Evolutionary conservation across 30 jellyfish, hydroid and myxozoan species (phyloP).

Genomic region (Sanderia malayensis): DNA sequence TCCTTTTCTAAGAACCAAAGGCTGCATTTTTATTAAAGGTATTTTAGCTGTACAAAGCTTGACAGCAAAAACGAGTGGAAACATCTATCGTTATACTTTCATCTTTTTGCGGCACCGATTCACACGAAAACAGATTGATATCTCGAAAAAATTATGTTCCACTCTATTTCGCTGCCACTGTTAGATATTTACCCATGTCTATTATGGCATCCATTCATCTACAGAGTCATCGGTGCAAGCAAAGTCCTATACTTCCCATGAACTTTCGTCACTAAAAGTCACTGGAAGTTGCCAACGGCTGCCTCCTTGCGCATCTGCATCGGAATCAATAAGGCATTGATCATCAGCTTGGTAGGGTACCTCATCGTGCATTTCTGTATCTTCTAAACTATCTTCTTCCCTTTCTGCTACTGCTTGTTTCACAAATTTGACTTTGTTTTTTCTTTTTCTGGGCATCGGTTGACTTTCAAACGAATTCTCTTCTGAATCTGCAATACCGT

Average conservation of each 20-base stretch:
- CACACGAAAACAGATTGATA: constrained; percentile 13
- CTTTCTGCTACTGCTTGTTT: constrained; percentile 15
- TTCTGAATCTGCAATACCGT: constrained; percentile 12
- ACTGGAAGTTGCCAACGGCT: constrained; percentile 17
- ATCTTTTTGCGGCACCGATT: constrained; percentile 8
- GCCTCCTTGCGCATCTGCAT: constrained; percentile 17
- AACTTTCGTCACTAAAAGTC: constrained; percentile 16
- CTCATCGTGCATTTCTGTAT: constrained; percentile 14
- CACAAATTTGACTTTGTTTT: constrained; percentile 1
- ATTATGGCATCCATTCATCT: constrained; percentile 18
- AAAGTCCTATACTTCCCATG: constrained; percentile 17
- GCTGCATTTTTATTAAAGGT: constrained; percentile 6
- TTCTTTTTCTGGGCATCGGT: constrained; percentile 17
- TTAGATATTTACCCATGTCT: too few species aligned
- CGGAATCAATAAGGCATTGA: constrained; percentile 14
- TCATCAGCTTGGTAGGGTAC: constrained; percentile 14
- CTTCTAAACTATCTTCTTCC: constrained; percentile 13
- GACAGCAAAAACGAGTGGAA: constrained; percentile 7
- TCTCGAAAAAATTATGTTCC: constrained; percentile 8
- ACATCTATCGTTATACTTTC: constrained; percentile 7
- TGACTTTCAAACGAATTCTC: constrained; percentile 13
- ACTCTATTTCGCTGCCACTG: constrained; percentile 8
- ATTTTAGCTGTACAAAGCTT: constrained; percentile 9
- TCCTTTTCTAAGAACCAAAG: constrained; percentile 15
- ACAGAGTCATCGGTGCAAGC: constrained; percentile 20